Base-by-base conservation (phyloP, 2,113 vertebrate species). In the Penelope pileata region DNA sequence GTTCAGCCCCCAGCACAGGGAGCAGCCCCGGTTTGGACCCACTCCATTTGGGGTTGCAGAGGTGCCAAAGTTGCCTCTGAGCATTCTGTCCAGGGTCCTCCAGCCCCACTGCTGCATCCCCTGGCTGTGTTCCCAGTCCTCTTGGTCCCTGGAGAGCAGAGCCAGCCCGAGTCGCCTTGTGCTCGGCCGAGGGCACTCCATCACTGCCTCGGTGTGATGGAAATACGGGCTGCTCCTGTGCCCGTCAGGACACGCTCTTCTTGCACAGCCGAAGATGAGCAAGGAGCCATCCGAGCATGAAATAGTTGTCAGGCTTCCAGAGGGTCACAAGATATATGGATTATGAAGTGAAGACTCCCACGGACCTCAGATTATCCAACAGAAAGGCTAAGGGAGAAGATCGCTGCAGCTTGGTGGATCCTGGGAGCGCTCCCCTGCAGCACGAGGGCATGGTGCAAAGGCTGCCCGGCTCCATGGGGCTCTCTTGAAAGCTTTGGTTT, bases 301-400 rank as follows among this genome's bases (percentile, higher is more conserved):
- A 97, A 97, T 97, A 96, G 94, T 95, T 96, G 94, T 96, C 96
- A 96, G 91, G 75, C 83, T 95, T 96, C 93, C 95, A 95, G 96
- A 96, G 94, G 95, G 93, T 96, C 95, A 96, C 90, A 95, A 96
- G 94, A 96, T 97, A 88, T 94, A 97, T 96, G 95, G 96, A 83
- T 96, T 96, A 96, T 94, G 85, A 95, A 96, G 87, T 91, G 77
- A 86, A 94, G 79, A 93, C 95, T 97, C 94, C 91, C 91, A 90
- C 90, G 77, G 82, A 95, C 81, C 94, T 78, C 80, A 74, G 91
- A 90, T 96, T 93, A 94, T 96, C 93, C 90, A 86, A 83, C 77
- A 72, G 58, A 86, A 91, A 90, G 83, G 18, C 72, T 91, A 79
- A 72, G 80, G 79, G 74, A 94, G 82, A 90, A 95, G 87, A 86